Evolutionary conservation across 1,140 invertebrate species (phyloP), one percentile per base, ranked within the genome.

Genomic region (Daktulosphaira vitifoliae): DNA sequence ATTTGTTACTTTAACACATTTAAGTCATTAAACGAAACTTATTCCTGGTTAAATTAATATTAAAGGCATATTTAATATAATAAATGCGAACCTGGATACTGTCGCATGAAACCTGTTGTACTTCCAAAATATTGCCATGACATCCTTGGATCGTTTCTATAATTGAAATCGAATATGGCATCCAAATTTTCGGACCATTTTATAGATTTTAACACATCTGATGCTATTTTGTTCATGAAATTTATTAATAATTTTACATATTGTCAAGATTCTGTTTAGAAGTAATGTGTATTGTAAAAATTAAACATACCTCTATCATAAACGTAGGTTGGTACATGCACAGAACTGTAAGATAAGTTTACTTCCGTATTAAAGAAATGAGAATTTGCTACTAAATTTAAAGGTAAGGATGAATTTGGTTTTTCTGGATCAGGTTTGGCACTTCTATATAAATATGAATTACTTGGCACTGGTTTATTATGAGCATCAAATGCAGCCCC

Each of bases 71-170:
- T n/a, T n/a, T n/a, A n/a, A n/a, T n/a, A n/a, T n/a, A n/a, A n/a
- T n/a, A n/a, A n/a, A n/a, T n/a, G n/a, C 29, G 29, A 76, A 87
- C 86, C 88, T 74, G 95, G 95, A 78, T 89, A 96, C 71, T 94
- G 90, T 70, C 93, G 81, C 85, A 98, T 90, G 74, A 97, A 96
- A 13, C 95, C 95, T 1, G 88, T 88, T 50, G 90, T 87, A 75
- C 92, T 95, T 33, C 94, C 92, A 79, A 97, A 98, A 77, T 94
- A 98, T 77, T 98, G 95, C 92, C 92, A 98, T 5, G 90, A 88
- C 23, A 97, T 79, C 4, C 89, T 88, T 7, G 89, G 88, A 78
- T 97, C 91, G 38, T 81, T 79, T 72, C 89, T 82, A 71, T 90
- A 90, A 75, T 97, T 97, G 69, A 86, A 84, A 69, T 81, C 82